These are phyloP conservation scores for Neotoxoptera formosana DNA, from an alignment of 1,140 invertebrate genomes.

Conservation along the genomic window DNA sequence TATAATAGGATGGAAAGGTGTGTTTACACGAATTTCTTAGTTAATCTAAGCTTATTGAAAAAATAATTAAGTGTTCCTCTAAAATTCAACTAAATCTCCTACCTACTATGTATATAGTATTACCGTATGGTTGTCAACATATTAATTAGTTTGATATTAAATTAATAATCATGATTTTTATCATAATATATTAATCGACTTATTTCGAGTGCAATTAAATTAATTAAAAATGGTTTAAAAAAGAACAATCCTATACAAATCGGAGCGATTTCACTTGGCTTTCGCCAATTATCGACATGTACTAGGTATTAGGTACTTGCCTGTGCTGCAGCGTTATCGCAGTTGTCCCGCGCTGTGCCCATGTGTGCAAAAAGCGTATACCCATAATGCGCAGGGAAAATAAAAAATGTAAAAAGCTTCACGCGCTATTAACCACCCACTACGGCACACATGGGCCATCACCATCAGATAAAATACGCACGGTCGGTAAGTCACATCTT, in stretches of 20 bases:
- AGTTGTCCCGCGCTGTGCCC: neutral
- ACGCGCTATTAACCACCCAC: neutral
- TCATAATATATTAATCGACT: neutral
- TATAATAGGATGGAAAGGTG: neutral
- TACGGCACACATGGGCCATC: neutral
- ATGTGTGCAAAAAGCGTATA: neutral
- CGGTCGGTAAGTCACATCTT: neutral
- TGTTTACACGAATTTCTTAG: neutral
- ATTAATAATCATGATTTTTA: neutral
- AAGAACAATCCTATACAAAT: neutral
- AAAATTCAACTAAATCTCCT: neutral
- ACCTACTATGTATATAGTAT: too few relatives aligned
- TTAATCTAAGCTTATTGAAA: neutral
- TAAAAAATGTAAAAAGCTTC: slow-evolving; percentile 28
- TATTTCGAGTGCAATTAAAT: neutral
- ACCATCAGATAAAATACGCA: neutral
- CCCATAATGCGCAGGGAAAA: neutral
- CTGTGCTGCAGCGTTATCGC: neutral
- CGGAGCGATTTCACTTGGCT: neutral
- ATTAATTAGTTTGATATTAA: neutral
- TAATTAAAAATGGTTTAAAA: slow-evolving; percentile 33
- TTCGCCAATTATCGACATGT: neutral
- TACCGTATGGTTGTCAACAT: neutral
- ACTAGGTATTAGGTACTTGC: neutral
- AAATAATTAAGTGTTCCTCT: neutral